Percentiles rank a stretch among this genome's conserved stretches.
Conservation (phyloP, 2,888 invertebrate species). For the Entomobrya proxima region DNA sequence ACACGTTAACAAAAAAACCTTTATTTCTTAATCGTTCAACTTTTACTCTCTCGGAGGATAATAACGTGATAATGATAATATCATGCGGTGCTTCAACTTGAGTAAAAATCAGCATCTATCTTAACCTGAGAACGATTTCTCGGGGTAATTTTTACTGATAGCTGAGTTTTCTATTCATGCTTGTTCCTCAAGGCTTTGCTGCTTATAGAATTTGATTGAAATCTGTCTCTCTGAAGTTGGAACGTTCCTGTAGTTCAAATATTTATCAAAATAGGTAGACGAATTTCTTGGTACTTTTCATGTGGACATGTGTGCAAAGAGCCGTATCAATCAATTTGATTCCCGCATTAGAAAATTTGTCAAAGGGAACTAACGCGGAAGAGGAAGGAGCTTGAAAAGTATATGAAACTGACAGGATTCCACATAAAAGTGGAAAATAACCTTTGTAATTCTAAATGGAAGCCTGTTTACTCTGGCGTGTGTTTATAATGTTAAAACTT, state of each 20-base stretch:
- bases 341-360: neutral
- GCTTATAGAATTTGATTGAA: too few species aligned
- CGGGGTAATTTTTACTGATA: neutral
- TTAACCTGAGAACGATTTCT: neutral
- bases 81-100: conserved; percentile 1
- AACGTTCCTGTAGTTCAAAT: too few species aligned
- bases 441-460: too few species aligned
- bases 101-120: conserved; percentile 29
- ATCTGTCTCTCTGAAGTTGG: too few species aligned
- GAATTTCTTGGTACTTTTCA: neutral
- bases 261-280: neutral
- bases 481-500: too few species aligned
- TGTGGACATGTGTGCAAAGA: neutral
- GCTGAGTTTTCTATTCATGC: neutral
- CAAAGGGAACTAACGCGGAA: too few species aligned
- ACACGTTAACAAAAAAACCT: neutral
- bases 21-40: neutral
- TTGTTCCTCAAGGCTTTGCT: too few species aligned
- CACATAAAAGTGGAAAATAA: too few species aligned
- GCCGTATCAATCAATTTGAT: neutral
- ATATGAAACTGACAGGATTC: too few species aligned
- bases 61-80: conserved; percentile 28
- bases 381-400: too few species aligned
- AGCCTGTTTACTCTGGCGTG: too few species aligned
- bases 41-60: neutral